Conservation (phyloP, 1,140 invertebrate species). For the Chironomus striatipennis region DNA sequence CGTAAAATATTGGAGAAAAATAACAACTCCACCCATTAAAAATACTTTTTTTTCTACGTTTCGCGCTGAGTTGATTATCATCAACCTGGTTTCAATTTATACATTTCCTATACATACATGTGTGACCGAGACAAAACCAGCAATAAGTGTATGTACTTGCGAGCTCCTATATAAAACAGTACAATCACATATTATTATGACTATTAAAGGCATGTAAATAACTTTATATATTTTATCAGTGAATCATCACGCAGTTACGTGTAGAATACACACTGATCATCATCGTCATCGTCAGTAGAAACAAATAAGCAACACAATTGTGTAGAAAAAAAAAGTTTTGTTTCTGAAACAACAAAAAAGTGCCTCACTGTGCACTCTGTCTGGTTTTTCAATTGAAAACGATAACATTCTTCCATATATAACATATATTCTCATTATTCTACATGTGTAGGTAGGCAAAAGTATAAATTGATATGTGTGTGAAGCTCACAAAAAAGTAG, state of each 20-base stretch:
- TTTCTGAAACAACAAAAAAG: neutral
- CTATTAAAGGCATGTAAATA: too few species aligned
- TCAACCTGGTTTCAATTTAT: conserved; percentile 24
- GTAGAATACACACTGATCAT: neutral
- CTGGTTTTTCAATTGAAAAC: conserved; percentile 20
- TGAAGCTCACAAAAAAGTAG: neutral
- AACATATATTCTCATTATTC: neutral
- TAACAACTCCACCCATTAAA: conserved; percentile 13
- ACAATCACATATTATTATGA: too few species aligned
- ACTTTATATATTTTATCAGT: neutral
- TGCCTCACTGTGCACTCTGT: conserved; percentile 17
- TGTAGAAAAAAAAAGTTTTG: too few species aligned
- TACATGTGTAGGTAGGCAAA: conserved; percentile 14
- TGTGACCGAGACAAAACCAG: too few species aligned
- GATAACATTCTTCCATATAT: conserved; percentile 18
- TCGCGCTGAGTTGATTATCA: neutral
- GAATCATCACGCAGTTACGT: neutral
- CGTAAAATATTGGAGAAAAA: neutral
- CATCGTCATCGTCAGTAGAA: too few species aligned
- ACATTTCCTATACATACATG: conserved; percentile 20
- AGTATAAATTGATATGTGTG: neutral
- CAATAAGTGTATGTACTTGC: neutral
- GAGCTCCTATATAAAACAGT: too few species aligned
- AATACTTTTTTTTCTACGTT: neutral
- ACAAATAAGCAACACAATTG: too few species aligned